Evolutionary conservation across 2,888 invertebrate species (phyloP), one percentile per base, ranked within the genome.

Genomic region (Diadegma fenestrale): DNA sequence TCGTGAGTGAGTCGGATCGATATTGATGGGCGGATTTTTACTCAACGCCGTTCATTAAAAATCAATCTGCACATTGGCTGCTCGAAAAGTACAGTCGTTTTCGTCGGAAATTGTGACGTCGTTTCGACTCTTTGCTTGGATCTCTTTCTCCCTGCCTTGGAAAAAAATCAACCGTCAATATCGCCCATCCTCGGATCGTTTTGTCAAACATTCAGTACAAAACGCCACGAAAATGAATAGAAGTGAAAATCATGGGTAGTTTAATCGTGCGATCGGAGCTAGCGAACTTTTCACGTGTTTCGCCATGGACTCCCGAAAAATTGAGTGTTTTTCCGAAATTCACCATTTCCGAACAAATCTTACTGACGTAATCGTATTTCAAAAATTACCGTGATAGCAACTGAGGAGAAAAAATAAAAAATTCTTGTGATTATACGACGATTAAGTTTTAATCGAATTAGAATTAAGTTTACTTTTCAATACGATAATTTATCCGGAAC

Each of bases 111-210:
- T 26, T 58, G 58, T 58, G 14, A 58, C 58, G 58, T 58, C 26
- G 1, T 58, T 26, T 58, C 12, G 26, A 10, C 26, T 58, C 26
- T 58, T 58, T 22, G 6, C 58, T 58, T 26, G 54, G 54, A 58
- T 58, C 54, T 12, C 54, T 26, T 58, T 58, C 54, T 58, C 22
- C 26, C 22, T 26, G 54, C 7, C 26, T 26, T 26, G 58, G 8
- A 37, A 22, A 26, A 64, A 64, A 64, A 64, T 64, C 64, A 37
- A n/a, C 37, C 37, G 37, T 64, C 37, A 64, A 64, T 64, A 37
- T 64, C 12, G 17, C n/a, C 63, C n/a, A n/a, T 37, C 33, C 64
- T n/a, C 6, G 64, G 33, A 64, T 37, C 37, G 37, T 37, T 64
- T 37, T 64, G 64, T 37, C 10, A 8, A 64, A 64, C 3, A n/a